Evolutionary conservation across 1,140 invertebrate genomes (phyloP).

Genomic region (Drosophila aff.): DNA sequence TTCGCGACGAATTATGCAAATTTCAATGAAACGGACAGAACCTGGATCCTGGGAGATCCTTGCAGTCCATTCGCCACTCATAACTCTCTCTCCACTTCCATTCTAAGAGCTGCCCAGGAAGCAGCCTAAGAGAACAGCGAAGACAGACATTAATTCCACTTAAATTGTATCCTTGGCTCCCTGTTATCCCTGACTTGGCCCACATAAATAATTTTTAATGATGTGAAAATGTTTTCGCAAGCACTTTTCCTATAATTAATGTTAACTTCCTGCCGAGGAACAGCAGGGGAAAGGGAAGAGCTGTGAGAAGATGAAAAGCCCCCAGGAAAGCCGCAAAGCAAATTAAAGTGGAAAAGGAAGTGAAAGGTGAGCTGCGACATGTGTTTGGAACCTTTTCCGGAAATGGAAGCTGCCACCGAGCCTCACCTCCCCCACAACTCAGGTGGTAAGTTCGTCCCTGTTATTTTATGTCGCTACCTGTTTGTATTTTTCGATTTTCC

Average conservation of each 20-base stretch:
- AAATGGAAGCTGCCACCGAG: conserved; percentile 20
- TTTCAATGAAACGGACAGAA: conserved; percentile 20
- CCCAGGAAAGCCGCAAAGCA: conserved; percentile 26
- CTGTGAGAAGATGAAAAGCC: conserved; percentile 6
- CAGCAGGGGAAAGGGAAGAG: conserved; percentile 3
- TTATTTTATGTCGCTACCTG: conserved; percentile 1
- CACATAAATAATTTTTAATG: conserved; percentile 70
- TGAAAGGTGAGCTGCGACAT: conserved; percentile 33
- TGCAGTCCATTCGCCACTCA: conserved; percentile 7
- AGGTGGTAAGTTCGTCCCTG: neutral
- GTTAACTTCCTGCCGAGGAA: conserved; percentile 18
- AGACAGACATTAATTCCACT: conserved; percentile 47
- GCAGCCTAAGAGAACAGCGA: neutral
- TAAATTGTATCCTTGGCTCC: conserved; percentile 52
- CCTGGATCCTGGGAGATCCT: conserved; percentile 11
- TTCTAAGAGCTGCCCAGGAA: neutral
- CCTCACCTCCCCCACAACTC: neutral
- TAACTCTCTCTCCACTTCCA: conserved; percentile 7
- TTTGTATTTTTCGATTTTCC: conserved; percentile 22
- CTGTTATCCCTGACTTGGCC: conserved; percentile 40
- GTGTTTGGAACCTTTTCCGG: conserved; percentile 31
- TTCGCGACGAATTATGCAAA: conserved; percentile 52
- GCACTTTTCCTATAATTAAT: conserved; percentile 57
- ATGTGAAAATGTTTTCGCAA: conserved; percentile 57
- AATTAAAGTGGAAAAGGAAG: conserved; percentile 31